phyloP scores from a whole-genome alignment of 2,797 vertebrate species.

The Chelon auratus region DNA sequence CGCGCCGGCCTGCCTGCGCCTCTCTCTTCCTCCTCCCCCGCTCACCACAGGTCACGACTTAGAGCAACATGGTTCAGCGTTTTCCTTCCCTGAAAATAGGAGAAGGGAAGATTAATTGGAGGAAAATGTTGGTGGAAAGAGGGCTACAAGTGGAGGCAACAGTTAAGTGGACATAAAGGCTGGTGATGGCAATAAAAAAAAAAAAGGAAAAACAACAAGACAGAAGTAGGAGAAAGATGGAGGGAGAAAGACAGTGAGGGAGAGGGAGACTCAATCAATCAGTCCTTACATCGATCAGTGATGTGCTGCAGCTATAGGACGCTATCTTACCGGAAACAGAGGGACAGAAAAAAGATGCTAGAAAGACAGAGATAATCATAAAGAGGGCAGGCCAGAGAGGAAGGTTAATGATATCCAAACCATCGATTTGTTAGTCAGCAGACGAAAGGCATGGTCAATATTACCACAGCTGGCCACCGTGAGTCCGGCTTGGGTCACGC shows the following conservation, averaged over 20 bases:
- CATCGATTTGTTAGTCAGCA: slow-evolving; percentile 67
- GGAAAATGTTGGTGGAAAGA: slow-evolving; percentile 21
- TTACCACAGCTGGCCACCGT: slow-evolving; percentile 48
- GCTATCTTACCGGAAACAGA: slow-evolving; percentile 59
- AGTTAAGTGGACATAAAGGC: not conserved
- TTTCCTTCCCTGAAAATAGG: slow-evolving; percentile 61
- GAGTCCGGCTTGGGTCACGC: slow-evolving; percentile 11
- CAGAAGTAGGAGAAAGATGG: slow-evolving; percentile 26
- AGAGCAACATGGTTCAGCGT: slow-evolving; percentile 76
- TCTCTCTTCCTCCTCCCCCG: slow-evolving; percentile 67
- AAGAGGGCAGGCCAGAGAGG: slow-evolving; percentile 33
- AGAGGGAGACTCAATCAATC: slow-evolving; percentile 59
- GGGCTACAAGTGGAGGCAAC: slow-evolving; percentile 17
- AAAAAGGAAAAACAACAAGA: slow-evolving; percentile 11
- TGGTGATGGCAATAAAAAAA: slow-evolving; percentile 4
- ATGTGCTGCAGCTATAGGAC: slow-evolving; percentile 47
- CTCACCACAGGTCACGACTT: slow-evolving; percentile 68
- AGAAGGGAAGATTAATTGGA: slow-evolving; percentile 22
- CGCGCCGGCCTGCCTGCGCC: slow-evolving; percentile 31
- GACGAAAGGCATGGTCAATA: slow-evolving; percentile 67
- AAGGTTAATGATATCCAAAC: slow-evolving; percentile 69
- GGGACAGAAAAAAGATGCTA: slow-evolving; percentile 31
- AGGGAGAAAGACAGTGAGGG: slow-evolving; percentile 13
- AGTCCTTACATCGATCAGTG: slow-evolving; percentile 62
- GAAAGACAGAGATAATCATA: slow-evolving; percentile 58